phyloP scores from a whole-genome alignment of 2,797 vertebrate genomes.

The Enteromius afrohamiltoni region DNA sequence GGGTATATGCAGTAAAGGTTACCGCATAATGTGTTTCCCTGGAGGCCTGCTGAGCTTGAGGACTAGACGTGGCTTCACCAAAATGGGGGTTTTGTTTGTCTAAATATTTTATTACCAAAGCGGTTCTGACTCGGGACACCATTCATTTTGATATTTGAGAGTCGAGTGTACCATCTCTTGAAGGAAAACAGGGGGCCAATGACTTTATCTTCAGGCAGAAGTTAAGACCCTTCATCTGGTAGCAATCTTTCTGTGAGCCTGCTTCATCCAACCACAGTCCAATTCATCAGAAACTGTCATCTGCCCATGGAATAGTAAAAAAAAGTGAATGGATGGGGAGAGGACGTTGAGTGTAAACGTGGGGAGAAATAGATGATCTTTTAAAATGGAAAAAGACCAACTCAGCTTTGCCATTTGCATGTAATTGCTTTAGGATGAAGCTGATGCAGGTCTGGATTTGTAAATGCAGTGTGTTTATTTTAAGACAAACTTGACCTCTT shows the following conservation, averaged over 20 bases:
- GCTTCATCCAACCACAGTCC: slow-evolving; percentile 77
- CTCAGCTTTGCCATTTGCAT: slow-evolving; percentile 69
- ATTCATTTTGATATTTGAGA: slow-evolving; percentile 59
- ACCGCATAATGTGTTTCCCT: slow-evolving; percentile 63
- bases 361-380: slow-evolving; percentile 70
- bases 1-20: slow-evolving; percentile 10
- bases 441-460: slow-evolving; percentile 34
- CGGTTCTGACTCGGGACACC: slow-evolving; percentile 57
- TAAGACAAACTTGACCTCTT: slow-evolving; percentile 61
- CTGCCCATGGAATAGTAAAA: slow-evolving; percentile 68
- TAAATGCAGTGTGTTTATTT: slow-evolving; percentile 68
- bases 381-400: slow-evolving; percentile 78
- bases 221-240: slow-evolving; percentile 82
- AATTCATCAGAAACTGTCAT: slow-evolving; percentile 82
- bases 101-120: slow-evolving; percentile 49
- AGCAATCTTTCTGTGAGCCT: slow-evolving; percentile 75
- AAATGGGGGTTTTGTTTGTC: slow-evolving; percentile 43
- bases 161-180: slow-evolving; percentile 39
- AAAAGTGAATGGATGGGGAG: slow-evolving; percentile 45
- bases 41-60: slow-evolving; percentile 49
- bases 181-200: slow-evolving; percentile 36
- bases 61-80: slow-evolving; percentile 45
- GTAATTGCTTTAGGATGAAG: slow-evolving; percentile 70
- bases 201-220: slow-evolving; percentile 63
- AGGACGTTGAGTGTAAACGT: slow-evolving; percentile 61